Evolutionary conservation across 2,797 vertebrate species (phyloP).

Genomic region (Zenarchopterus dispar): DNA sequence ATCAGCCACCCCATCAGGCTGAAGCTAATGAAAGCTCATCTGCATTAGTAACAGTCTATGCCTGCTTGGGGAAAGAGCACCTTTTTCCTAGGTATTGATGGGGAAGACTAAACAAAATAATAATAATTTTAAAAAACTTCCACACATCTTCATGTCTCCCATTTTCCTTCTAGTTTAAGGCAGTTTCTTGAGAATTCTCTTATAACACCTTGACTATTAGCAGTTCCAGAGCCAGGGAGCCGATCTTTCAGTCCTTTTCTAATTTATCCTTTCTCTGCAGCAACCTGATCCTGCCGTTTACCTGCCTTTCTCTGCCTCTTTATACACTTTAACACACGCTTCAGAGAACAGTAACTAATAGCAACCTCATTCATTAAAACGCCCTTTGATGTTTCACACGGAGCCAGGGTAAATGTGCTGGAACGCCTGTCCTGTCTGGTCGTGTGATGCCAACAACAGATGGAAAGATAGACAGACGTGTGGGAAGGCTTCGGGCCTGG

Average conservation of each 20-base stretch:
- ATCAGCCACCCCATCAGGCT: constrained; percentile 41
- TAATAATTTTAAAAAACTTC: background rate
- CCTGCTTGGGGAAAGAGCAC: constrained; percentile 38
- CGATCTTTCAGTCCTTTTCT: constrained; percentile 33
- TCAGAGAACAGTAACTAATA: constrained; percentile 83
- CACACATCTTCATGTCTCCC: background rate
- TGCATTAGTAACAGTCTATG: constrained; percentile 66
- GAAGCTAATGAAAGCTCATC: constrained; percentile 64
- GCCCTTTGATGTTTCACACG: constrained; percentile 77
- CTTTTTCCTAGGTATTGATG: constrained; percentile 47
- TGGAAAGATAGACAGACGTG: constrained; percentile 65
- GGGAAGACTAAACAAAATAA: constrained; percentile 62
- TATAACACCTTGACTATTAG: constrained; percentile 43
- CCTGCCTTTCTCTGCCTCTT: constrained; percentile 32
- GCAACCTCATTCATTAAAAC: constrained; percentile 84
- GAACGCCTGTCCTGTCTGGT: constrained; percentile 74
- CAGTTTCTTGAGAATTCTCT: constrained; percentile 27
- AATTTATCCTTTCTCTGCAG: constrained; percentile 51
- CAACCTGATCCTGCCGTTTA: constrained; percentile 63
- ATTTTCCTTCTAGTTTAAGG: constrained; percentile 5
- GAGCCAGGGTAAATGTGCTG: constrained; percentile 81
- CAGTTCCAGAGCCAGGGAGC: constrained; percentile 7
- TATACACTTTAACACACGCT: constrained; percentile 60
- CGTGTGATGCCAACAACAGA: constrained; percentile 65
- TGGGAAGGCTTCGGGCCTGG: constrained; percentile 45